Evolutionary conservation across 1,140 invertebrate genomes (phyloP).

Genomic region (Procambarus clarkii): DNA sequence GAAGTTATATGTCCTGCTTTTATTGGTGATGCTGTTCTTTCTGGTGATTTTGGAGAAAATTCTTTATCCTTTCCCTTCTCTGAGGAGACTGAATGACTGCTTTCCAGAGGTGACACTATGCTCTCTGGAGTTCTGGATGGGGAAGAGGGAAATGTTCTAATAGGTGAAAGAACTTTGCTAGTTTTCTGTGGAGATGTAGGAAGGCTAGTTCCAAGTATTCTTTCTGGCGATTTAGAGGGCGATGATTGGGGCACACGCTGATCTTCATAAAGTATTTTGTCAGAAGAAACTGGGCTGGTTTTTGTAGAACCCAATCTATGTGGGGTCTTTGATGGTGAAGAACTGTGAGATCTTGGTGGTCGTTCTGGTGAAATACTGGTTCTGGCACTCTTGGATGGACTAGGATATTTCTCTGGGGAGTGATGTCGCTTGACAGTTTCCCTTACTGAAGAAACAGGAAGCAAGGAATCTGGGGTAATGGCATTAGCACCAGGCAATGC

Average conservation of each 20-base stretch:
- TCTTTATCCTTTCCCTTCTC: constrained; percentile 8
- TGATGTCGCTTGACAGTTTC: constrained; percentile 47
- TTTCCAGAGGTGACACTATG: constrained; percentile 1
- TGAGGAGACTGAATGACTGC: background rate
- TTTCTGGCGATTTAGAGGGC: constrained; percentile 55
- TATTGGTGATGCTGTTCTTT: background rate
- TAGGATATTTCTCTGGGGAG: constrained; percentile 58
- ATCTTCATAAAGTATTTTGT: background rate
- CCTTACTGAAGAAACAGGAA: constrained; percentile 18
- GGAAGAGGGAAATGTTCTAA: background rate
- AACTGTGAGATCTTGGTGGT: background rate
- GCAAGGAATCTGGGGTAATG: background rate
- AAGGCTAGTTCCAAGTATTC: constrained; percentile 3
- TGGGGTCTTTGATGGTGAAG: constrained; percentile 28
- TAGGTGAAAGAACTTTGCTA: background rate
- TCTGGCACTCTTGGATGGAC: constrained; percentile 46
- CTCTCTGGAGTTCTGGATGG: constrained; percentile 8
- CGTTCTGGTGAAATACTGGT: constrained; percentile 18
- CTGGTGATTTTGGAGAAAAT: constrained; percentile 22
- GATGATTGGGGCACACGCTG: constrained; percentile 15
- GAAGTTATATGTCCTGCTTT: constrained; percentile 41
- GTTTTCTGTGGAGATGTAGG: background rate
- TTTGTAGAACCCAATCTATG: constrained; percentile 24
- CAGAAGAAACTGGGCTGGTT: background rate
- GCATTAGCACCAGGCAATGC: constrained; percentile 20